phyloP scores from a whole-genome alignment of 2,888 invertebrate genomes.

The Galeruca laticollis region DNA sequence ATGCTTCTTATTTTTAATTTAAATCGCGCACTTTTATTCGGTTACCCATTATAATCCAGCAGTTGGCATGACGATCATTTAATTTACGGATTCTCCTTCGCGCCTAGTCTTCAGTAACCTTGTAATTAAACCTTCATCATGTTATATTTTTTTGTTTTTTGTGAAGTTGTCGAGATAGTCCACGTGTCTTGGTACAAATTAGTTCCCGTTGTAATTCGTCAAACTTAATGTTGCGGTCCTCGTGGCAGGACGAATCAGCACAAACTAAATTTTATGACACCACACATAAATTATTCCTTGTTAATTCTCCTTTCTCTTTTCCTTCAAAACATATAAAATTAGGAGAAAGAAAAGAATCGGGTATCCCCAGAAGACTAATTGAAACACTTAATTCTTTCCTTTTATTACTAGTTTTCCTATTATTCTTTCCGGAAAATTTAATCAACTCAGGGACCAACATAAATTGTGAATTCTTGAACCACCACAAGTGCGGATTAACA shows the following conservation, averaged over 20 bases:
- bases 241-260: neutral
- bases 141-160: no score
- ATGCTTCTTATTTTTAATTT: no score
- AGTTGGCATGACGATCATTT: no score
- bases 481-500: neutral
- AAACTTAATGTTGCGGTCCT: neutral
- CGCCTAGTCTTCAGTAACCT: no score
- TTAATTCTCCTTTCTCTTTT: neutral
- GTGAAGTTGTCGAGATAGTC: no score
- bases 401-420: constrained; percentile 29
- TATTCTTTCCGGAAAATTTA: constrained; percentile 39
- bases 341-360: constrained; percentile 15
- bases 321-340: constrained; percentile 14
- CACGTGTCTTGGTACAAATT: no score
- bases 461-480: constrained; percentile 31
- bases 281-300: neutral
- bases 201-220: neutral
- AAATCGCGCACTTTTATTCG: no score
- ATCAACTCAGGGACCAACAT: constrained; percentile 37
- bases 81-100: no score
- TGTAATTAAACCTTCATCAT: no score
- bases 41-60: no score
- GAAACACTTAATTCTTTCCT: constrained; percentile 40
- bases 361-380: constrained; percentile 34
- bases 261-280: neutral